Conservation (phyloP, 2,113 vertebrate genomes). For the Syngnathus floridae region DNA sequence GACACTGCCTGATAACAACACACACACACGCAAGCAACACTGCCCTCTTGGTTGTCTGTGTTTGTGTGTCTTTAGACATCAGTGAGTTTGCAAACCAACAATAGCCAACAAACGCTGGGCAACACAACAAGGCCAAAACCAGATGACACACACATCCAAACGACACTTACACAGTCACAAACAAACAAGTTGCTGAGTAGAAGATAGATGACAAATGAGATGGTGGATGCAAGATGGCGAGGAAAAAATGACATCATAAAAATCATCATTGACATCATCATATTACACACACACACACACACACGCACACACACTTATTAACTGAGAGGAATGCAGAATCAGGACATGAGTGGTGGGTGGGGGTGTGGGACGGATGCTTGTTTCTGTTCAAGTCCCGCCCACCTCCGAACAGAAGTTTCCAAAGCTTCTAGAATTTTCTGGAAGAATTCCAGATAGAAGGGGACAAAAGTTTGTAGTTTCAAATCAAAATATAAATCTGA, state of each 20-base stretch:
- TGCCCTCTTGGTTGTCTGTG: background rate
- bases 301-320: slow-evolving; percentile 73
- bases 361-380: too few relatives aligned
- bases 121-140: too few relatives aligned
- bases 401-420: background rate
- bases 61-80: background rate
- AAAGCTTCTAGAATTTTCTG: background rate
- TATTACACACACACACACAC: slow-evolving; percentile 40
- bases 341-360: slow-evolving; percentile 20
- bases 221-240: too few relatives aligned
- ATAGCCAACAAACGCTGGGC: too few relatives aligned
- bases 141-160: too few relatives aligned
- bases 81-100: too few relatives aligned
- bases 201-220: too few relatives aligned
- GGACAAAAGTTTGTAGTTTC: background rate
- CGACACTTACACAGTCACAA: too few relatives aligned
- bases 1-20: slow-evolving; percentile 4
- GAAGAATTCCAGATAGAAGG: background rate
- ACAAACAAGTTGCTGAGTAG: too few relatives aligned
- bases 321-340: slow-evolving; percentile 71
- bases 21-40: background rate
- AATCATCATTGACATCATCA: too few relatives aligned
- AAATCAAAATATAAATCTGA: background rate
- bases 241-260: too few relatives aligned
- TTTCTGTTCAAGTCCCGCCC: too few relatives aligned